phyloP scores from a whole-genome alignment of 2,797 vertebrate genomes.

The Hybognathus amarus region DNA sequence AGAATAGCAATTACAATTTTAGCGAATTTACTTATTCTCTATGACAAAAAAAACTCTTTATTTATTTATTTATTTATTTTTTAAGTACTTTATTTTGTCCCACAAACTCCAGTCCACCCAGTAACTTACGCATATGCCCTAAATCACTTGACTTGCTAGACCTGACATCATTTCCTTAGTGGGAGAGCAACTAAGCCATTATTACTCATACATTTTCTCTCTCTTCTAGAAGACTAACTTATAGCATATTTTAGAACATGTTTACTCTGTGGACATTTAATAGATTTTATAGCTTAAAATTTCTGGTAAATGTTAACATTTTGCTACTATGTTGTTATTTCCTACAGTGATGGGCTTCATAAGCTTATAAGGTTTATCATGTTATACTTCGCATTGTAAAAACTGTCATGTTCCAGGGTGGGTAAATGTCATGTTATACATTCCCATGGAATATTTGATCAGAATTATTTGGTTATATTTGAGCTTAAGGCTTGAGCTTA shows the following conservation, averaged over 20 bases:
- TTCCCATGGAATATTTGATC: not conserved
- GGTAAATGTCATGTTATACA: too few relatives aligned
- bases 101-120: too few relatives aligned
- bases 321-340: not conserved
- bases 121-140: not conserved
- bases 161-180: not conserved
- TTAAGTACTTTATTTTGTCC: too few relatives aligned
- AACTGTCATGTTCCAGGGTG: too few relatives aligned
- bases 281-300: not conserved
- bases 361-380: not conserved
- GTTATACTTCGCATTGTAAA: not conserved
- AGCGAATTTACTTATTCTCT: not conserved
- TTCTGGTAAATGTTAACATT: not conserved
- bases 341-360: not conserved
- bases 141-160: not conserved
- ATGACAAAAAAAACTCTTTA: not conserved
- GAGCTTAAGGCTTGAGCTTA: too few relatives aligned
- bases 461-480: not conserved
- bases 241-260: not conserved
- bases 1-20: not conserved
- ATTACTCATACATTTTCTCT: not conserved
- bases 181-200: not conserved
- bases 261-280: not conserved
- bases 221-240: not conserved
- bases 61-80: too few relatives aligned